phyloP scores from a whole-genome alignment of 2,113 vertebrate genomes.

The Delphinapterus leucas region DNA sequence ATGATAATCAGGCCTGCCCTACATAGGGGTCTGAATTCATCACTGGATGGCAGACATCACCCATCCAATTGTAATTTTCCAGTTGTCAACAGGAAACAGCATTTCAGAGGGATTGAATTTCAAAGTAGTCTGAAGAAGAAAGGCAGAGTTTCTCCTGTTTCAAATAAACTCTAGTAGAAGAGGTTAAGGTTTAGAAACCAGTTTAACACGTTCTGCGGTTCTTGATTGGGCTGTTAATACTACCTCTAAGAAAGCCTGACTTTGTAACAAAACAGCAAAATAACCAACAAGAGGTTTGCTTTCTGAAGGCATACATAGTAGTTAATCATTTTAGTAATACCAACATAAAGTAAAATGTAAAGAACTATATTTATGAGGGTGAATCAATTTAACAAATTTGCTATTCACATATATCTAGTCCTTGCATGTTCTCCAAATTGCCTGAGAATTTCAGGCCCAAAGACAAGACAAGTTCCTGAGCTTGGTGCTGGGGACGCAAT shows the following conservation, averaged over 20 bases:
- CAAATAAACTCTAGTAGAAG: constrained; percentile 3
- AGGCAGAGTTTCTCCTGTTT: constrained; percentile 18
- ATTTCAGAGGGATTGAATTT: constrained; percentile 30
- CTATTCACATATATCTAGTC: not conserved
- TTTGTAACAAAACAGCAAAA: constrained; percentile 2
- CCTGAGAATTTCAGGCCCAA: not conserved
- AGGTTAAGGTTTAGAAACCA: constrained; percentile 53
- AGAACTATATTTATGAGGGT: not conserved
- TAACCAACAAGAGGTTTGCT: not conserved
- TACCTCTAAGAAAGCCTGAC: constrained; percentile 12
- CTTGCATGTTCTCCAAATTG: not conserved
- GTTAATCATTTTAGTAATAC: not conserved
- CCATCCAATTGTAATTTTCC: not conserved
- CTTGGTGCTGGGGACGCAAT: not conserved
- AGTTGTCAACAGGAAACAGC: not conserved
- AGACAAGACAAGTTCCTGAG: not conserved
- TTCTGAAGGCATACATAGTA: not conserved
- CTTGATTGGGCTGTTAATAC: not conserved
- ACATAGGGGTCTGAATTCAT: not conserved
- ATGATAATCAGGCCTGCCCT: not conserved
- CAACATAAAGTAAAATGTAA: not conserved
- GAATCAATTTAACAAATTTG: not conserved
- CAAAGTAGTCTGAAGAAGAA: constrained; percentile 27
- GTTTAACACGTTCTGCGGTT: constrained; percentile 53
- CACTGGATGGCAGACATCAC: not conserved